Percentiles rank a stretch among this genome's conserved stretches.
Evolutionary conservation across 2,888 invertebrate species (phyloP).

Genomic region (Papilio protenor): DNA sequence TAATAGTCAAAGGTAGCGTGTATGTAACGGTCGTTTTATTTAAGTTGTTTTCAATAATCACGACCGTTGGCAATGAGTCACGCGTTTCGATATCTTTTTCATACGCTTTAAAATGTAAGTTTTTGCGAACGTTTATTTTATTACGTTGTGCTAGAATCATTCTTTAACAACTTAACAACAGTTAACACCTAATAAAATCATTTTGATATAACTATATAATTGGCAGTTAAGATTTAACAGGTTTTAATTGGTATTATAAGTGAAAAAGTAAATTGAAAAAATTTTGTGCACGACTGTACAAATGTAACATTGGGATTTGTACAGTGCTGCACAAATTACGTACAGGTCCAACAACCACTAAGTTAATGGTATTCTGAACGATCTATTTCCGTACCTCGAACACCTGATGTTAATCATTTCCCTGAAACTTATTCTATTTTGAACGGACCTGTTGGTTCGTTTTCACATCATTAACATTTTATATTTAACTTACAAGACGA

Average conservation of each 20-base stretch:
- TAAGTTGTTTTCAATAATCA: conserved; percentile 34
- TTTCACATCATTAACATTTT: conserved; percentile 3
- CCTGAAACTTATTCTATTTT: conserved; percentile 41
- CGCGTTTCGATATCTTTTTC: conserved; percentile 30
- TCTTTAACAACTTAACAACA: conserved; percentile 15
- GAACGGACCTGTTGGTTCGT: background rate
- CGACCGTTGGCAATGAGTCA: conserved; percentile 39
- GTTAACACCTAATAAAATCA: conserved; percentile 12
- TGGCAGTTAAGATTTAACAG: background rate
- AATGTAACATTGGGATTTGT: background rate
- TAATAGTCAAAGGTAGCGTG: conserved; percentile 5
- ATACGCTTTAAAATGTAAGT: conserved; percentile 13
- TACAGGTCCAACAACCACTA: conserved; percentile 64
- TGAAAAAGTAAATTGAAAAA: background rate
- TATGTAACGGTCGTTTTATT: conserved; percentile 32
- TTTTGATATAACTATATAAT: conserved; percentile 42
- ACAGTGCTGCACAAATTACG: conserved; percentile 40
- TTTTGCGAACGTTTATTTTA: conserved; percentile 26
- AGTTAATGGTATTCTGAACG: conserved; percentile 59
- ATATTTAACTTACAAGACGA: background rate
- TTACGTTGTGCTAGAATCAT: conserved; percentile 42
- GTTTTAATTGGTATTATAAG: background rate
- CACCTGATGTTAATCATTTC: conserved; percentile 47
- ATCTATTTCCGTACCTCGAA: conserved; percentile 59
- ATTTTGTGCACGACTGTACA: too few relatives aligned